Percentiles rank a stretch among this genome's conserved stretches.
Conservation (phyloP, 2,113 vertebrate species). For the Dipodomys spectabilis region DNA sequence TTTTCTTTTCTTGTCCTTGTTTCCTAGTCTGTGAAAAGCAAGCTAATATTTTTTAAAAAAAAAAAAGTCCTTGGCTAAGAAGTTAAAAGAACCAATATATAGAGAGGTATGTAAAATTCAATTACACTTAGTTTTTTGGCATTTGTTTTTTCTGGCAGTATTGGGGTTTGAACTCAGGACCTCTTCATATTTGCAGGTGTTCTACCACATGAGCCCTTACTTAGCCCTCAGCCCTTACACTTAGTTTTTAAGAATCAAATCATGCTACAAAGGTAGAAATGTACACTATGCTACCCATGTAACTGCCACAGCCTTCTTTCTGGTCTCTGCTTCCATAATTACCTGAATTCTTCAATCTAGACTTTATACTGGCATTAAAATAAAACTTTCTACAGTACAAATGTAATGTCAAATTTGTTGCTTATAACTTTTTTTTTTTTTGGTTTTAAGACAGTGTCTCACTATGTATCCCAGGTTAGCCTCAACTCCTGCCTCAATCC, state of each 20-base stretch:
- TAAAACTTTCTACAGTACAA: constrained; percentile 48
- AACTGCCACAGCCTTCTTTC: constrained; percentile 23
- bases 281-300: constrained; percentile 19
- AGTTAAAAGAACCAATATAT: constrained; percentile 44
- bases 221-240: too few relatives aligned
- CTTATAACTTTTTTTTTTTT: background rate
- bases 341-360: background rate
- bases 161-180: too few relatives aligned
- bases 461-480: background rate
- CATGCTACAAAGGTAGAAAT: constrained; percentile 27
- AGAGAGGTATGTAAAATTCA: constrained; percentile 1
- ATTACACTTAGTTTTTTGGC: background rate
- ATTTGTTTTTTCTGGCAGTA: too few relatives aligned
- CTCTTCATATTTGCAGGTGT: too few relatives aligned
- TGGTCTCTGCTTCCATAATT: background rate
- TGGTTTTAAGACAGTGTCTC: background rate
- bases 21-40: constrained; percentile 28
- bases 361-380: constrained; percentile 43
- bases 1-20: background rate
- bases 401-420: background rate
- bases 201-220: too few relatives aligned
- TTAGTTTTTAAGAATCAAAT: constrained; percentile 46
- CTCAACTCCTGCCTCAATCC: background rate
- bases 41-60: background rate
- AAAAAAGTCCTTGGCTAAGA: constrained; percentile 23